Conservation (phyloP, 2,797 vertebrate genomes). For the Semotilus atromaculatus region DNA sequence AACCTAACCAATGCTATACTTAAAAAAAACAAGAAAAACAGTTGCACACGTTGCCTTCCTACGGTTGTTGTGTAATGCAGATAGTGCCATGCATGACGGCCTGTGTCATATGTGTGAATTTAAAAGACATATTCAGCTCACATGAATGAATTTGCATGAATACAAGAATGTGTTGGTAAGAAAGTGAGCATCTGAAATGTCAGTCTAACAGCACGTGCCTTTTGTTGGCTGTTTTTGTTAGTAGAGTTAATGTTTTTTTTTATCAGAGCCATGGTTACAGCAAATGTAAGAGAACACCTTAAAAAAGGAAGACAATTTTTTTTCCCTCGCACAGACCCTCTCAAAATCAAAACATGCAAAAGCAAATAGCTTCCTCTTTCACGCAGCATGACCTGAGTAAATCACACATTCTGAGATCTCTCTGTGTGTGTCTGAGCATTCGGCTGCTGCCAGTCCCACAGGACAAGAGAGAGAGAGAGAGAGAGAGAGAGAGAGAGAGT, state of each 20-base stretch:
- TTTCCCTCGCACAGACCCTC: not conserved
- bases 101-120: not conserved
- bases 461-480: conserved; percentile 34
- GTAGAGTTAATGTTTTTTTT: conserved; percentile 22
- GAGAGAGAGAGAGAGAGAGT: conserved; percentile 53
- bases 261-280: not conserved
- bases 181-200: conserved; percentile 10
- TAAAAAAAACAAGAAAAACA: not conserved
- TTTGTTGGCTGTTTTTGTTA: not conserved
- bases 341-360: conserved; percentile 41
- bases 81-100: not conserved
- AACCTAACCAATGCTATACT: not conserved
- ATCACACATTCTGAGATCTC: conserved; percentile 17
- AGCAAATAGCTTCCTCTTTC: conserved; percentile 26
- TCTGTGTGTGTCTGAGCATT: not conserved
- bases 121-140: conserved; percentile 24
- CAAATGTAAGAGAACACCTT: conserved; percentile 15
- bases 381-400: conserved; percentile 16
- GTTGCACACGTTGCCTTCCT: not conserved
- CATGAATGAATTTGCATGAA: not conserved
- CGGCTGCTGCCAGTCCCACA: conserved; percentile 48
- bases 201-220: not conserved
- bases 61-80: not conserved
- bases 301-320: not conserved
- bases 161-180: not conserved